Evolutionary conservation across 2,888 invertebrate species (phyloP), one percentile per base, ranked within the genome.

Genomic region (Nesidiocoris tenuis): DNA sequence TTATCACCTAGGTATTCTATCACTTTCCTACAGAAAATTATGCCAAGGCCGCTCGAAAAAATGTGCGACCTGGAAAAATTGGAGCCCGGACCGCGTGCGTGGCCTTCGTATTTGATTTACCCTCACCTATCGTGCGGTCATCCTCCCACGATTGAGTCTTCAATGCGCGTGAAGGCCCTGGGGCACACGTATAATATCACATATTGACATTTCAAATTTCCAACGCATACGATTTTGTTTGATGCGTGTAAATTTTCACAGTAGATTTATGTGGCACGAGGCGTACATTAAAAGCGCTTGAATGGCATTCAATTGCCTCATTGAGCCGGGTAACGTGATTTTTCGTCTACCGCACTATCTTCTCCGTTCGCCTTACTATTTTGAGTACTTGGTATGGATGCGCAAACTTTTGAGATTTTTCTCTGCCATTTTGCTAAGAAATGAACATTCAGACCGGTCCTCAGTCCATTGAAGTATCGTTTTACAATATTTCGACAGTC

Each of bases 51-150:
- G 56, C 2, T 12, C 56, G 67, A 56, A 67, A 65, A 67, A 23
- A 56, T 19, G 54, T 39, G 12, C 12, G 22, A 67, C 67, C 55
- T 66, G 66, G 39, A 39, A 39, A 39, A 39, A 39, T 39, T 39
- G 39, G 39, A n/a, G 66, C 66, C 21, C 5, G 39, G 12, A 12
- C 39, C 12, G 54, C 22, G 12, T 21, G n/a, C 1, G 56, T 12
- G 67, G 23, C 67, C 67, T 67, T 67, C 56, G 55, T 55, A 23
- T 19, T 12, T 67, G 67, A 67, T 67, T 55, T 67, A 67, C 55
- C 67, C 21, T 67, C 55, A 67, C 55, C 67, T 21, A 67, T 67
- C 67, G 23, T 67, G 56, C 67, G 67, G 67, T 67, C 67, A 67
- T 67, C 67, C 67, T 67, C 67, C 67, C 67, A 67, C 67, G 67